Evolutionary conservation across 2,113 vertebrate species (phyloP).

Genomic region (Cepphus grylle): DNA sequence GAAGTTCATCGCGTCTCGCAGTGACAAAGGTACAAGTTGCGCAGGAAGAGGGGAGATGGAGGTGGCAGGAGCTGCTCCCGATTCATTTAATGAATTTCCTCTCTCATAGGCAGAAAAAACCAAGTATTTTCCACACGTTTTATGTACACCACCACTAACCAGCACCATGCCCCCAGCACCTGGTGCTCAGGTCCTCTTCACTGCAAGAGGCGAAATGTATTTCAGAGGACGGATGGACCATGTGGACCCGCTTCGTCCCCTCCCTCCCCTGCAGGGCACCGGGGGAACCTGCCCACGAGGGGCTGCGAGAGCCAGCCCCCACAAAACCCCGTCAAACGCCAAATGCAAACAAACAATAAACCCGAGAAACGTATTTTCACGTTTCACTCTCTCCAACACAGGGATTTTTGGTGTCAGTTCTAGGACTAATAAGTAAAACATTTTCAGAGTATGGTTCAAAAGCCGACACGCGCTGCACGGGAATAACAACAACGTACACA

Average conservation of each 20-base stretch:
- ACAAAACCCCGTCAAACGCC: accelerated
- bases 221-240: neutral
- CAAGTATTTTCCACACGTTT: neutral
- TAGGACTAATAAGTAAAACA: neutral
- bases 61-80: accelerated
- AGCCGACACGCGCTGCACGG: accelerated
- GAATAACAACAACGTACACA: neutral
- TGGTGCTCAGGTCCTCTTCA: neutral
- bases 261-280: accelerated
- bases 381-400: neutral
- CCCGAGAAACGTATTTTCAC: accelerated
- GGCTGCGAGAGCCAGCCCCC: neutral
- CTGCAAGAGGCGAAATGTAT: neutral
- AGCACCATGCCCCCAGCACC: neutral
- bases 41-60: neutral
- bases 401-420: neutral
- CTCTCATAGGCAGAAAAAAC: neutral
- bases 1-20: accelerated
- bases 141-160: neutral
- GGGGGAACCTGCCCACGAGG: accelerated
- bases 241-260: accelerated
- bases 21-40: neutral
- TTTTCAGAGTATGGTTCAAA: neutral
- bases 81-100: neutral
- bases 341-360: neutral